A percentile compares a stretch with the other conserved stretches of the same genome.
Conservation (phyloP, 2,888 invertebrate genomes). For the Phyto melanocephala region DNA sequence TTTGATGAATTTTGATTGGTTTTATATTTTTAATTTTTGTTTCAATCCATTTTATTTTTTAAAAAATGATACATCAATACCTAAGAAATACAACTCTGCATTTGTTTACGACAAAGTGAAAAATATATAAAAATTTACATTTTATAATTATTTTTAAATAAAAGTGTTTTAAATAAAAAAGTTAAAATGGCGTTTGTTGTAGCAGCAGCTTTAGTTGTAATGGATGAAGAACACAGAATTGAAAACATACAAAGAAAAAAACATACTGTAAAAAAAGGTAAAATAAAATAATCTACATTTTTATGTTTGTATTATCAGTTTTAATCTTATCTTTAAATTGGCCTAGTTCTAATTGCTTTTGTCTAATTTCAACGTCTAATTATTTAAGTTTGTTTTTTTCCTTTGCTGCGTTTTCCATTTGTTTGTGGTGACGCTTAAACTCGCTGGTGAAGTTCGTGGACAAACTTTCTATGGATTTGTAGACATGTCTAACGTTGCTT, state of each 20-base stretch:
- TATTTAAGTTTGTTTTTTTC: conserved; percentile 18
- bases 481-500: conserved; percentile 7
- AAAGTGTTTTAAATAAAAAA: too few relatives aligned
- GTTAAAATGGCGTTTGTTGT: too few relatives aligned
- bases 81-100: neutral
- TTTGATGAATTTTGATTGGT: too few relatives aligned
- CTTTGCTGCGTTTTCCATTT: conserved; percentile 6
- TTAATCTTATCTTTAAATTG: neutral
- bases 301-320: neutral
- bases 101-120: neutral
- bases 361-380: conserved; percentile 6
- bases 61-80: neutral
- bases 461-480: neutral
- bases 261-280: conserved; percentile 3
- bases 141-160: neutral
- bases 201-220: too few relatives aligned
- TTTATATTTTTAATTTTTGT: too few relatives aligned
- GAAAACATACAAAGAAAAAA: conserved; percentile 7
- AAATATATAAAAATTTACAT: neutral
- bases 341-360: neutral
- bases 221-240: neutral
- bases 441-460: neutral
- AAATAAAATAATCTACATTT: conserved; percentile 7
- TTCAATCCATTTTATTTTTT: neutral
- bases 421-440: neutral